These are phyloP conservation scores for Heterotilapia buettikoferi DNA, from an alignment of 2,113 vertebrate species.

Conservation along the genomic window DNA sequence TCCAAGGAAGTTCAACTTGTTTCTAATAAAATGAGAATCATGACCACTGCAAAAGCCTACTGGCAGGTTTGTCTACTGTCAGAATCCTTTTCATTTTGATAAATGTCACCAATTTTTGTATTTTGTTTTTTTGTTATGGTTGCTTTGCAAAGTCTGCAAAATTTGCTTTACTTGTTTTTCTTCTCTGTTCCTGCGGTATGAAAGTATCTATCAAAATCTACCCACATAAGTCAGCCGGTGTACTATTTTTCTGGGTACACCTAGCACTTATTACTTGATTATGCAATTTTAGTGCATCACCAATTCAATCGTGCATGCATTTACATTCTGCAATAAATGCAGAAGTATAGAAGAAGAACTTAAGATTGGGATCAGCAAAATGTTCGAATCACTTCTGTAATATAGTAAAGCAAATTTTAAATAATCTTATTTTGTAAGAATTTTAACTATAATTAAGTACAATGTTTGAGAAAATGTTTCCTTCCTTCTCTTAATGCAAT, in stretches of 20 bases:
- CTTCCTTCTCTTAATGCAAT: background rate
- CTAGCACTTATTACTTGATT: background rate
- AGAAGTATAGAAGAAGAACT: background rate
- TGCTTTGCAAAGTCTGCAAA: background rate
- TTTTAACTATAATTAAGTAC: background rate
- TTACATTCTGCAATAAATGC: background rate
- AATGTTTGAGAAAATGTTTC: background rate
- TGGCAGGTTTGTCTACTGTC: background rate
- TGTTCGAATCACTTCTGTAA: background rate
- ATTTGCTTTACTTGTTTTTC: background rate
- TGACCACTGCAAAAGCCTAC: background rate
- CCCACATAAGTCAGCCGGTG: background rate
- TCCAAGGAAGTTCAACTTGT: background rate
- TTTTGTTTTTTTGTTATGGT: background rate
- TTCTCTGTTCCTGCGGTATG: background rate
- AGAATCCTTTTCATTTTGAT: background rate
- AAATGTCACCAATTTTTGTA: background rate
- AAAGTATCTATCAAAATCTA: background rate
- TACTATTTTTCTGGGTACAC: background rate
- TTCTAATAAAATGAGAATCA: background rate
- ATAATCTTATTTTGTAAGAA: background rate
- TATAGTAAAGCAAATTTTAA: background rate
- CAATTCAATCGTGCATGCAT: background rate
- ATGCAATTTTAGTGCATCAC: background rate
- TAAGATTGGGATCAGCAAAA: background rate